phyloP scores from a whole-genome alignment of 2,113 vertebrate genomes.

The Chiloscyllium plagiosum region DNA sequence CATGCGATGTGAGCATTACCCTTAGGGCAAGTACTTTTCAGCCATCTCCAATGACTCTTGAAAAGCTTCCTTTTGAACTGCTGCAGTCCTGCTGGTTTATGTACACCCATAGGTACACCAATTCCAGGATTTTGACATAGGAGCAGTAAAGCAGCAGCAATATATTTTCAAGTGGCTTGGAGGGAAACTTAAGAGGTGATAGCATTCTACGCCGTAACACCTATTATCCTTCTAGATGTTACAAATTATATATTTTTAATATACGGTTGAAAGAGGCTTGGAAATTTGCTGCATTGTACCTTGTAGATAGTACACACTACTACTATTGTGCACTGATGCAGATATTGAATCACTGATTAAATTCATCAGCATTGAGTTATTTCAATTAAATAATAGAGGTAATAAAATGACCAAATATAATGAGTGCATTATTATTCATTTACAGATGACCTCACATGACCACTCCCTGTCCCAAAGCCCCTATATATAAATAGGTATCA shows the following conservation, averaged over 20 bases:
- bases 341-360: neutral
- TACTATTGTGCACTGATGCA: neutral
- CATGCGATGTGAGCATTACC: neutral
- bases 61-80: neutral
- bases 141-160: neutral
- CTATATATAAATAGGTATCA: neutral
- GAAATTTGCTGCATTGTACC: neutral
- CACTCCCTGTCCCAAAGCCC: neutral
- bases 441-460: neutral
- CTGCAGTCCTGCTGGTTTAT: neutral
- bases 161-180: neutral
- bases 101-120: neutral
- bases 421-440: neutral
- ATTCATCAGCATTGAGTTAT: neutral
- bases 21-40: neutral
- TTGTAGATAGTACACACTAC: neutral
- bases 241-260: neutral
- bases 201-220: neutral
- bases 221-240: neutral
- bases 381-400: neutral
- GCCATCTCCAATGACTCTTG: too few species aligned
- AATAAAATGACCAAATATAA: neutral
- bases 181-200: neutral
- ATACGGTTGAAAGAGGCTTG: neutral
- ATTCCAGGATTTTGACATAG: neutral